A percentile compares a stretch with the other conserved stretches of the same genome.
These are phyloP conservation scores for Harlomillsia oculata DNA, from an alignment of 1,140 invertebrate genomes.

Conservation along the genomic window DNA sequence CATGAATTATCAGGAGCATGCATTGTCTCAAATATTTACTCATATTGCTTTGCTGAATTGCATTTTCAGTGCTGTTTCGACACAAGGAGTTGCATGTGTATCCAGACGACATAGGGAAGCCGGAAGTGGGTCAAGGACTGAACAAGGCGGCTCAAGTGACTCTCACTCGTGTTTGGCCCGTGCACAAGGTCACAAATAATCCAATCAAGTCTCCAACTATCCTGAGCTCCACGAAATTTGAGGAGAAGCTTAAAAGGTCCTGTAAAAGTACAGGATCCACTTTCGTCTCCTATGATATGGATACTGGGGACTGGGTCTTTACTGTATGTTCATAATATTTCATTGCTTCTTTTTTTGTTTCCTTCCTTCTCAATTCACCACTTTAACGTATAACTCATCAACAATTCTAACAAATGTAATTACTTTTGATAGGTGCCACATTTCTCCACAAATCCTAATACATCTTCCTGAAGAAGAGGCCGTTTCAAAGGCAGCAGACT, in stretches of 20 bases:
- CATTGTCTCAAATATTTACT: not conserved
- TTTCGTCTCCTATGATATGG: conserved; percentile 88
- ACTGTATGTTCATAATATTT: conserved; percentile 46
- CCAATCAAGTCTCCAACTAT: conserved; percentile 71
- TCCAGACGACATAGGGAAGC: conserved; percentile 54
- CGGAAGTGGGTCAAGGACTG: conserved; percentile 70
- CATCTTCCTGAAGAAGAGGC: conserved; percentile 83
- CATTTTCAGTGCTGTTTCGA: conserved; percentile 48
- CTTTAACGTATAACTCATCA: not conserved
- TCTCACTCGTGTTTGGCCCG: conserved; percentile 87
- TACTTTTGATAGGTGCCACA: conserved; percentile 70
- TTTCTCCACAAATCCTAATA: conserved; percentile 90
- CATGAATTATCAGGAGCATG: not conserved
- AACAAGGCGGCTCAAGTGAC: conserved; percentile 88
- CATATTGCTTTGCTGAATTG: conserved; percentile 3
- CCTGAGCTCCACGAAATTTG: conserved; percentile 72
- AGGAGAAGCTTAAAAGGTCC: conserved; percentile 69
- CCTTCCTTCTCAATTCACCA: not conserved
- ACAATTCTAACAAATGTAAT: conserved; percentile 7
- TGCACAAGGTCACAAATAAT: conserved; percentile 69
- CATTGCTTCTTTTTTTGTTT: not conserved
- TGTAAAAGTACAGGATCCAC: conserved; percentile 75
- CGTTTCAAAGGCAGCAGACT: too few species aligned
- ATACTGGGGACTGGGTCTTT: conserved; percentile 89
- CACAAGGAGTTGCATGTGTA: conserved; percentile 57